These are phyloP conservation scores for Tipula unca DNA, from an alignment of 2,888 invertebrate genomes.

Conservation along the genomic window DNA sequence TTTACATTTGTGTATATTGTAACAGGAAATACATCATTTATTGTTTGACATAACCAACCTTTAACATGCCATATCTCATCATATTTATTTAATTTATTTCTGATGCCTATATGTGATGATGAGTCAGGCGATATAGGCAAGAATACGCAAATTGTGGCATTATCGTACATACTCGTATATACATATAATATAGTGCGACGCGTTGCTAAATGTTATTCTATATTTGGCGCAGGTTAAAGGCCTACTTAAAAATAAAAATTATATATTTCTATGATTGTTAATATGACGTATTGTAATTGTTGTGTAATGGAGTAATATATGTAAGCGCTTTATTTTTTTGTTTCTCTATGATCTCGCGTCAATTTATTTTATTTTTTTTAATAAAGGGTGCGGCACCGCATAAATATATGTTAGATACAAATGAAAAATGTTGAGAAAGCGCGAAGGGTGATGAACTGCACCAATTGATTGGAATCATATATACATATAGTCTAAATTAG, in stretches of 20 bases:
- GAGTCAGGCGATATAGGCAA: neutral
- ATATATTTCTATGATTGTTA: neutral
- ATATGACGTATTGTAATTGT: neutral
- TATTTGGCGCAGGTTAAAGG: neutral
- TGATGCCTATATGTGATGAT: neutral
- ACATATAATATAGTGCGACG: neutral
- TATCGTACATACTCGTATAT: no score
- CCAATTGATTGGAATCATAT: neutral
- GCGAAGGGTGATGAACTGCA: neutral
- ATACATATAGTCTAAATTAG: neutral
- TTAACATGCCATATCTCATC: neutral
- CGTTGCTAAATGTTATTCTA: neutral
- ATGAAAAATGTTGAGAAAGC: neutral
- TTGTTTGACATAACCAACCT: neutral
- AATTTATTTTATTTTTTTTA: neutral
- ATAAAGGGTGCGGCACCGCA: neutral
- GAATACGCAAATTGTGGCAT: neutral
- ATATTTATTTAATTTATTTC: neutral
- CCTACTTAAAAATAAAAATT: neutral
- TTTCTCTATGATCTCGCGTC: neutral
- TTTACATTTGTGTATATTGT: neutral
- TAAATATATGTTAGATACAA: no score
- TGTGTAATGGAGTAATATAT: neutral
- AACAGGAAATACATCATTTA: neutral
- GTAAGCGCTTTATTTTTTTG: neutral